Base-by-base conservation (phyloP, 2,888 invertebrate genomes). In the Drosophila prolongata region DNA sequence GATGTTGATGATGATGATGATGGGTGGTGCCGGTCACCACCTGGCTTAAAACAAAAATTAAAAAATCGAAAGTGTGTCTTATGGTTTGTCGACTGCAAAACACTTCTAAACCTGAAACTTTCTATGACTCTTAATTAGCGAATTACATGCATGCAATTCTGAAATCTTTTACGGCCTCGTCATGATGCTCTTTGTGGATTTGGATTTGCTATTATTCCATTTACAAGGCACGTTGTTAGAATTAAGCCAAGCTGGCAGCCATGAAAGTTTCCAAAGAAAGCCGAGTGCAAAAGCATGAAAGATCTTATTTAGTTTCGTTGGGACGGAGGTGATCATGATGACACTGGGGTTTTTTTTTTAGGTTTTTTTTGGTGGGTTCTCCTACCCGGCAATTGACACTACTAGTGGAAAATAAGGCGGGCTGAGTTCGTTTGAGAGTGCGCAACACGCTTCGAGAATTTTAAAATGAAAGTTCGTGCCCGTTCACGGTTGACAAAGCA, bases 401-500 rank as follows among this genome's bases (percentile, higher is more conserved):
- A 50, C 4, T 13, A n/a, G n/a, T 38, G 43, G 58, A 58, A 57
- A 73, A 53, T 65, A 54, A 67, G 56, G 52, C 59, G 35, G 55
- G n/a, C n/a, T 30, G 30, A 34, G 42, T n/a, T 37, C 24, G n/a
- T 27, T 11, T 38, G 77, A 54, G 75, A 60, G 68, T 56, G 35
- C 56, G 68, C 52, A 57, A 66, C 58, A 76, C 76, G 70, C 75
- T 79, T 72, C 66, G 77, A 89, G 77, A 89, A 89, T 87, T 74
- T 79, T 86, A 76, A 88, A 87, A 87, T 87, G 87, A 87, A 87
- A 87, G 87, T 87, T 89, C 83, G 89, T 87, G 89, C 89, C 83
- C 40, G 77, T 80, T 88, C 76, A 87, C 87, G 87, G 82, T 89
- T 89, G 87, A 80, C 83, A 76, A 78, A 88, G 71, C 87, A 89